A percentile compares a stretch with the other conserved stretches of the same genome.
phyloP scores from a whole-genome alignment of 2,888 invertebrate species.

The Oligia strigilis region DNA sequence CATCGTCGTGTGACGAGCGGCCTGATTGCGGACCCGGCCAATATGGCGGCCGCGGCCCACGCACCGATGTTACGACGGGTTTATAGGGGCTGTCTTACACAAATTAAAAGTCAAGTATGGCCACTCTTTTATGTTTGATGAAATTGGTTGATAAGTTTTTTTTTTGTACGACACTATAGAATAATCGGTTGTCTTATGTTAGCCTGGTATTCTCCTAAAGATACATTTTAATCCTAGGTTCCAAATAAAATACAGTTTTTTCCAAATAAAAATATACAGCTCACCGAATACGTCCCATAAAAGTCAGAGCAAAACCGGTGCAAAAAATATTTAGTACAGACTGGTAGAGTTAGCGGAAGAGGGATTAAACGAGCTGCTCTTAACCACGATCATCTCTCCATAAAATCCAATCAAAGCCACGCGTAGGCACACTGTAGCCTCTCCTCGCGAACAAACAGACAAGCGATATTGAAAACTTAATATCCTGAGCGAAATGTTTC shows the following conservation, averaged over 20 bases:
- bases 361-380: constrained; percentile 30
- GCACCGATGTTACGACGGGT: constrained; percentile 1
- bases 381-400: constrained; percentile 26
- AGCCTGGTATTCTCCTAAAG: background rate
- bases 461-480: constrained; percentile 74
- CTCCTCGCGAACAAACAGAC: constrained; percentile 37
- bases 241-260: background rate
- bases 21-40: constrained; percentile 23
- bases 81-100: constrained; percentile 12
- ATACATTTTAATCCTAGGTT: background rate
- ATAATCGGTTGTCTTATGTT: background rate
- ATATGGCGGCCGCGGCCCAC: constrained; percentile 22
- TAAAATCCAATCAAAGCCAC: constrained; percentile 49
- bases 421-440: constrained; percentile 5
- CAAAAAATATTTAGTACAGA: constrained; percentile 12
- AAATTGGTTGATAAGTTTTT: background rate
- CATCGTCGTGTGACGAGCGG: constrained; percentile 22
- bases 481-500: constrained; percentile 70
- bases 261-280: background rate
- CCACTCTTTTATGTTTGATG: background rate
- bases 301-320: constrained; percentile 3
- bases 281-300: background rate
- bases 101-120: constrained; percentile 20
- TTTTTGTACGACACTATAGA: background rate
- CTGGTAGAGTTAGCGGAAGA: constrained; percentile 9